These are phyloP conservation scores for Athalia cordata DNA, from an alignment of 2,888 invertebrate species.

Conservation along the genomic window DNA sequence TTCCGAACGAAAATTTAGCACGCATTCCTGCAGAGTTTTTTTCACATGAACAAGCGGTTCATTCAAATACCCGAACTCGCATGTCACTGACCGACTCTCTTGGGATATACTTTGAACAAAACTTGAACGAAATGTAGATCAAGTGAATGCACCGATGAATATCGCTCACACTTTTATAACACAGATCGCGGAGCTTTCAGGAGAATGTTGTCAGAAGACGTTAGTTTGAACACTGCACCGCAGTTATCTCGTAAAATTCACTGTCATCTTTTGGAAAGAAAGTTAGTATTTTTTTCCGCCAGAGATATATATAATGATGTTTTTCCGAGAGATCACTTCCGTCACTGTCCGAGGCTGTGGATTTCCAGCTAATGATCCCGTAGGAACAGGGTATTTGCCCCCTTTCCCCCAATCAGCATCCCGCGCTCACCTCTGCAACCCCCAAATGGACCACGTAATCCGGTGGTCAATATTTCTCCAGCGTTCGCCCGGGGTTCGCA, in stretches of 20 bases:
- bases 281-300: neutral
- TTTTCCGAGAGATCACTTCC: conserved; percentile 48
- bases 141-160: too few species aligned
- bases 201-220: too few species aligned
- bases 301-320: conserved; percentile 40
- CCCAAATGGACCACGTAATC: conserved; percentile 72
- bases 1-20: neutral
- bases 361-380: conserved; percentile 69
- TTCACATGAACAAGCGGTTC: neutral
- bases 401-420: conserved; percentile 56
- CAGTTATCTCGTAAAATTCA: conserved; percentile 11
- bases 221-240: neutral
- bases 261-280: neutral
- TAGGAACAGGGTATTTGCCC: conserved; percentile 68
- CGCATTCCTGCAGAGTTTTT: neutral
- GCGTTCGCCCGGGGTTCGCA: conserved; percentile 42
- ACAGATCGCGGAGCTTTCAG: too few species aligned
- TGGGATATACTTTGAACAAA: too few species aligned
- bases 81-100: too few species aligned
- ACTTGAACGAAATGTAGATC: too few species aligned
- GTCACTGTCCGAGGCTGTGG: conserved; percentile 60
- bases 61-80: too few species aligned
- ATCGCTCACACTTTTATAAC: too few species aligned
- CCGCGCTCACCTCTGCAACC: conserved; percentile 68
- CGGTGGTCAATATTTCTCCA: conserved; percentile 72